Percentiles rank a stretch among this genome's conserved stretches.
Evolutionary conservation across 2,888 invertebrate genomes (phyloP).

Genomic region (Luperina nickerlii): DNA sequence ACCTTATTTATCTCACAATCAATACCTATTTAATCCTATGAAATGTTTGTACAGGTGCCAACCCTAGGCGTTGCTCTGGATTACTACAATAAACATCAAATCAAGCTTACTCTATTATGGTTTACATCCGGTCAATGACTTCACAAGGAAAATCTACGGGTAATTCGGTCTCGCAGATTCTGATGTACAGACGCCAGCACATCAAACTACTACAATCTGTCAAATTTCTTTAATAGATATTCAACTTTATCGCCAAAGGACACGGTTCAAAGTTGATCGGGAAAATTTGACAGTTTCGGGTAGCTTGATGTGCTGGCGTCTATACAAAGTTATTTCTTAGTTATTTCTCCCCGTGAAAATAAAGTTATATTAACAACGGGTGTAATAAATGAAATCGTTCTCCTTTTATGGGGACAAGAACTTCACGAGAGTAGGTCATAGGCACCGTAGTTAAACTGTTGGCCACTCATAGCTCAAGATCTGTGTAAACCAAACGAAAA

Average conservation of each 20-base stretch:
- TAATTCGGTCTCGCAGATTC: not conserved
- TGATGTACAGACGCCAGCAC: no score
- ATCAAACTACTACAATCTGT: no score
- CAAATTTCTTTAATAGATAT: no score
- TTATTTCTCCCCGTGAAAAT: not conserved
- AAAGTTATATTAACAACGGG: not conserved
- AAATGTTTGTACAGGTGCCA: constrained; percentile 2
- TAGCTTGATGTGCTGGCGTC: no score
- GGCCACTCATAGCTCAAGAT: not conserved
- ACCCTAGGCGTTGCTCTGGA: constrained; percentile 27
- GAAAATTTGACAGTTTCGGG: no score
- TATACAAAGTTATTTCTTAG: no score
- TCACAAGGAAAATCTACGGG: not conserved
- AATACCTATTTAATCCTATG: not conserved
- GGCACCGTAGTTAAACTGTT: not conserved
- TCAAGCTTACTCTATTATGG: constrained; percentile 25
- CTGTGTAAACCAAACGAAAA: not conserved
- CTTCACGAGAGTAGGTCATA: not conserved
- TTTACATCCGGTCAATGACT: constrained; percentile 15
- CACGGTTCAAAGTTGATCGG: no score
- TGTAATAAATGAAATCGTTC: not conserved
- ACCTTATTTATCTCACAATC: no score
- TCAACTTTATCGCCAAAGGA: no score
- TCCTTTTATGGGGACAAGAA: not conserved
- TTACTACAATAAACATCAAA: constrained; percentile 28